phyloP scores from a whole-genome alignment of 2,888 invertebrate species.

The Andrena minutula region DNA sequence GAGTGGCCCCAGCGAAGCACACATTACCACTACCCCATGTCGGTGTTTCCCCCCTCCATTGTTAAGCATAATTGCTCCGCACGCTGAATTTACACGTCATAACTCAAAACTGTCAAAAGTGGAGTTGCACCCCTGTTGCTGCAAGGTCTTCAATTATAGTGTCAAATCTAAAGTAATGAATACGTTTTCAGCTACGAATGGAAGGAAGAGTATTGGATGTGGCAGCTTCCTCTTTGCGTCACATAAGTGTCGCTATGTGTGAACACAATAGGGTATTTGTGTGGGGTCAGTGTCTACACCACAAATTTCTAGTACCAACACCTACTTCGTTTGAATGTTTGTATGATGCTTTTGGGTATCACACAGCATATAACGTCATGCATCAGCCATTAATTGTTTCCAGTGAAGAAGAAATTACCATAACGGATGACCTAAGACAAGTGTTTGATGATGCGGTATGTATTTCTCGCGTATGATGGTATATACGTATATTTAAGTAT shows the following conservation, averaged over 20 bases:
- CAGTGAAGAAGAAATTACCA: not conserved
- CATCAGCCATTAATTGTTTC: slow-evolving; percentile 81
- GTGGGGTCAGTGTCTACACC: slow-evolving; percentile 88
- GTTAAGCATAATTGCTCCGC: too few relatives aligned
- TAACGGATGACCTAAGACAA: not conserved
- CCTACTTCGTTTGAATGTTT: slow-evolving; percentile 86
- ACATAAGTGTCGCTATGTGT: slow-evolving; percentile 87
- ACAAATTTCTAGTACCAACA: slow-evolving; percentile 83
- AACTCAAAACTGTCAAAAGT: too few relatives aligned
- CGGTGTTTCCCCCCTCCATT: too few relatives aligned
- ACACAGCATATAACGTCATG: slow-evolving; percentile 87
- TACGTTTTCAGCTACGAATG: slow-evolving; percentile 64
- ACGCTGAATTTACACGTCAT: too few relatives aligned
- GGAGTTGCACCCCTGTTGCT: too few relatives aligned
- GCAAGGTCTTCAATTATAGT: too few relatives aligned
- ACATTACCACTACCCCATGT: too few relatives aligned
- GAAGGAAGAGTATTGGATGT: slow-evolving; percentile 86
- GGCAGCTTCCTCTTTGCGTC: slow-evolving; percentile 87
- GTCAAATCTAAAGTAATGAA: not conserved
- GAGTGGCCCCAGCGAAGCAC: too few relatives aligned
- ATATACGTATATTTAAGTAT: not conserved
- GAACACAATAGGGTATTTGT: slow-evolving; percentile 87
- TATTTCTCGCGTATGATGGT: slow-evolving; percentile 11
- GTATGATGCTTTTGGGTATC: slow-evolving; percentile 88
- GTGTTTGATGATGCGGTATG: slow-evolving; percentile 79